A percentile compares a stretch with the other conserved stretches of the same genome.
phyloP scores from a whole-genome alignment of 2,888 invertebrate species.

The Podabrus alpinus region DNA sequence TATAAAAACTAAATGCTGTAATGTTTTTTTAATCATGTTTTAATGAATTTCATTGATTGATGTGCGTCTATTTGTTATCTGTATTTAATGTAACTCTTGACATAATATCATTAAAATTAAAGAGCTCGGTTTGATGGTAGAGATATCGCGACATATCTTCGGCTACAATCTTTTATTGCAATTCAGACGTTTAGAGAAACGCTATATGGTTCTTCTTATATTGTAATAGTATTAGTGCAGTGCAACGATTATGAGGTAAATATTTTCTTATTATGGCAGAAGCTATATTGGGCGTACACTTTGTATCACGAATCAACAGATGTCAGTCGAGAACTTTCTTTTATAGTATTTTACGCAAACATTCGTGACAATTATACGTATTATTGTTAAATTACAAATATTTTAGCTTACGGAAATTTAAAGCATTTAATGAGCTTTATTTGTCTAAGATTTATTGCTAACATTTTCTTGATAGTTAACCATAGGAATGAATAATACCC shows the following conservation, averaged over 20 bases:
- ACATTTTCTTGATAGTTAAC: constrained; percentile 4
- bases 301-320: constrained; percentile 32
- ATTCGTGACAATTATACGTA: constrained; percentile 29
- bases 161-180: constrained; percentile 1
- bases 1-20: neutral
- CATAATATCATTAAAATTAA: constrained; percentile 17
- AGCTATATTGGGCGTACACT: constrained; percentile 25
- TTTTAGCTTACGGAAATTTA: constrained; percentile 17
- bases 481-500: neutral
- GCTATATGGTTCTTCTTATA: constrained; percentile 9
- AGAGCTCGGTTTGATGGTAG: constrained; percentile 15
- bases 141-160: constrained; percentile 13
- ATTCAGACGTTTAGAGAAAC: constrained; percentile 9
- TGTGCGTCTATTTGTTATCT: constrained; percentile 10
- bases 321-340: constrained; percentile 30
- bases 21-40: neutral
- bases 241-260: constrained; percentile 11
- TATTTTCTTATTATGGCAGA: constrained; percentile 9
- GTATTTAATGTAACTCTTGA: constrained; percentile 7
- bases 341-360: constrained; percentile 33
- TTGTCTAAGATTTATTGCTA: constrained; percentile 3
- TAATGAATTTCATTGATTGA: constrained; percentile 9
- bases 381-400: constrained; percentile 25
- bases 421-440: constrained; percentile 20
- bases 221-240: constrained; percentile 8